Conservation (phyloP, 2,113 vertebrate species). For the Elephantulus edwardii region DNA sequence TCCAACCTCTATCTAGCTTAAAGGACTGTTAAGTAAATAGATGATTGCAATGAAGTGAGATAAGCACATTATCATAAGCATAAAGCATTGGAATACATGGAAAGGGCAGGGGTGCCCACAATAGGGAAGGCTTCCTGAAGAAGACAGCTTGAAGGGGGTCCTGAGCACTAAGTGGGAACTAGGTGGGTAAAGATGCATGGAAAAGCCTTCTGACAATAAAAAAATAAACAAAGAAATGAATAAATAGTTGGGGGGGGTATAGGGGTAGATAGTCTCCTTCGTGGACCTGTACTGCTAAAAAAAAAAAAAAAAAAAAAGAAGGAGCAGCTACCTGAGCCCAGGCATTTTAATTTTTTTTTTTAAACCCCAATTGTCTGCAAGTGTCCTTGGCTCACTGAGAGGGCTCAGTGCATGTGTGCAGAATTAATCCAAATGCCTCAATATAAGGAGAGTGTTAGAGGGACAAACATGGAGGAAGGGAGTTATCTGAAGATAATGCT, state of each 20-base stretch:
- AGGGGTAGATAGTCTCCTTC: neutral
- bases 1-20: neutral
- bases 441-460: too few species aligned
- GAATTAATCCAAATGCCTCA: neutral
- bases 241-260: too few species aligned
- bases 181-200: neutral
- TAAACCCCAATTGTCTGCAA: neutral
- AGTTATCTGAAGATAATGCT: neutral
- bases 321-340: neutral
- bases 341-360: neutral
- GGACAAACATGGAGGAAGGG: neutral
- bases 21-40: neutral
- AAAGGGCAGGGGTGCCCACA: neutral
- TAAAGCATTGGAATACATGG: neutral
- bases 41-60: neutral
- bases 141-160: neutral
- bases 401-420: neutral
- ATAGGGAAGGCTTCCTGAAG: neutral
- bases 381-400: neutral
- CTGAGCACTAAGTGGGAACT: neutral
- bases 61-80: neutral
- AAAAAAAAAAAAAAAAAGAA: too few species aligned
- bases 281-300: neutral
- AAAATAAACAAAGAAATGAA: too few species aligned
- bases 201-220: neutral